Percentiles rank a stretch among this genome's conserved stretches.
phyloP scores from a whole-genome alignment of 2,113 vertebrate species.

The Tenebrosternarchus preto region DNA sequence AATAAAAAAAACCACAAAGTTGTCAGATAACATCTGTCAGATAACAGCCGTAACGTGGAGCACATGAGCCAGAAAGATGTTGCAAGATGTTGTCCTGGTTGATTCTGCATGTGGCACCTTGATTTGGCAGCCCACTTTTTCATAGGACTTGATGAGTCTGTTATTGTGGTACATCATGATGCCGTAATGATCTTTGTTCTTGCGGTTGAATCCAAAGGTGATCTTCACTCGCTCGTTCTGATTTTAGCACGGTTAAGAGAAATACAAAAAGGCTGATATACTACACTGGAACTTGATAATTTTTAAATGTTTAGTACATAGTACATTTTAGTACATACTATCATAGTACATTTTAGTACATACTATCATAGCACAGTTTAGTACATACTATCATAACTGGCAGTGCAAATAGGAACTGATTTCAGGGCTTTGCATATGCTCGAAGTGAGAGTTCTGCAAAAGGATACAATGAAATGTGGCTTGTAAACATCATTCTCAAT shows the following conservation, averaged over 20 bases:
- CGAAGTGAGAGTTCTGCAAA: background rate
- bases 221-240: constrained; percentile 82
- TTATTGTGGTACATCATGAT: constrained; percentile 87
- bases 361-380: no score
- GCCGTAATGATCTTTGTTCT: constrained; percentile 76
- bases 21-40: no score
- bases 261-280: constrained; percentile 1
- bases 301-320: no score
- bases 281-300: no score
- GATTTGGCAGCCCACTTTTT: constrained; percentile 82
- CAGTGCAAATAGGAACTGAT: no score
- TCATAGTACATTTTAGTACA: no score
- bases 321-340: no score
- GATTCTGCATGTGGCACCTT: constrained; percentile 67
- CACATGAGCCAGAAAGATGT: background rate
- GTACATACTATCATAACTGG: no score
- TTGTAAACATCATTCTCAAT: constrained; percentile 81
- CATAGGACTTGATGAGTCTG: constrained; percentile 80
- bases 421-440: background rate
- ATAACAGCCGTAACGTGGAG: background rate
- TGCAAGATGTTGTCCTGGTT: background rate
- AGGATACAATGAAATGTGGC: constrained; percentile 80
- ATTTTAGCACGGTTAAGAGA: constrained; percentile 56
- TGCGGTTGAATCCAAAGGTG: constrained; percentile 80
- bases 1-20: no score